phyloP scores from a whole-genome alignment of 1,140 invertebrate species.

The Drosophila kepulauana region DNA sequence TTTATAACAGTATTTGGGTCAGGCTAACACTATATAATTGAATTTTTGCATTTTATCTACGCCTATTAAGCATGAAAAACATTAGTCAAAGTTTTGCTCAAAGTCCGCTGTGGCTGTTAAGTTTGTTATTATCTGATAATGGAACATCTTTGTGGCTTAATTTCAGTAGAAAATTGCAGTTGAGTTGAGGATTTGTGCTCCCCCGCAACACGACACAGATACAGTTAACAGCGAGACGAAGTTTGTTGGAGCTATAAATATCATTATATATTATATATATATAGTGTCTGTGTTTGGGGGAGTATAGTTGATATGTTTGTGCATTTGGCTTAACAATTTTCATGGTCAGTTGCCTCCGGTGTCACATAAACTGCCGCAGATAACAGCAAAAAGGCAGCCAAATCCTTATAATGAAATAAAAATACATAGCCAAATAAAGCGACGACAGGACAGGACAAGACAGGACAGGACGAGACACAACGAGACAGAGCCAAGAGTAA shows the following conservation, averaged over 20 bases:
- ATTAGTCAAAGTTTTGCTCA: constrained; percentile 22
- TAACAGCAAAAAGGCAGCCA: constrained; percentile 78
- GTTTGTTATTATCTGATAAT: constrained; percentile 45
- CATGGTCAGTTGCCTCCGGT: constrained; percentile 72
- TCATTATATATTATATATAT: constrained; percentile 41
- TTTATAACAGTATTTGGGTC: background rate
- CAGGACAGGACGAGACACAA: constrained; percentile 10
- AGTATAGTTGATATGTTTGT: constrained; percentile 51
- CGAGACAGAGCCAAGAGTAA: background rate
- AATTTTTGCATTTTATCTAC: background rate
- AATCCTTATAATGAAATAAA: constrained; percentile 81
- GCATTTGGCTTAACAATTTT: constrained; percentile 66
- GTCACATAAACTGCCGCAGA: constrained; percentile 73
- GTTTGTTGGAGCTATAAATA: constrained; percentile 34
- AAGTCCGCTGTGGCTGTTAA: constrained; percentile 20
- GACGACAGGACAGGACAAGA: constrained; percentile 28
- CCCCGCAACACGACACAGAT: background rate
- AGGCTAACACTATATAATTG: background rate
- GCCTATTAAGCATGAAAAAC: constrained; percentile 5
- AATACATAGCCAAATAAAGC: constrained; percentile 76
- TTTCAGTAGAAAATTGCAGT: constrained; percentile 21
- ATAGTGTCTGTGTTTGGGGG: constrained; percentile 22
- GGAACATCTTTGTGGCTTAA: constrained; percentile 33
- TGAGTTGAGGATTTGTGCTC: background rate
- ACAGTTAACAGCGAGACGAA: background rate